Base-by-base conservation (phyloP, 2,113 vertebrate genomes). In the Ictalurus furcatus region DNA sequence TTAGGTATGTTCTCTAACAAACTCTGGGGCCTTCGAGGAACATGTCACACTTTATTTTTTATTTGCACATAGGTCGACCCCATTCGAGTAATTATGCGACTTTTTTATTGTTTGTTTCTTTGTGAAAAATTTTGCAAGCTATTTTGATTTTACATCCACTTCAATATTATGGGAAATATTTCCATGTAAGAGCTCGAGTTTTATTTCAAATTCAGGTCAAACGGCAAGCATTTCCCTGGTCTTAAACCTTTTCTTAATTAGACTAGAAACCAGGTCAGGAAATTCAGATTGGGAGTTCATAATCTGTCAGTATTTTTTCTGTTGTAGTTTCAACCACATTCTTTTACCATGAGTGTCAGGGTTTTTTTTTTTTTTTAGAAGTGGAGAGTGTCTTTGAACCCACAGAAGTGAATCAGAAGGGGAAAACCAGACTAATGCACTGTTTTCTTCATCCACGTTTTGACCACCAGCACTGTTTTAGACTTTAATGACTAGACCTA, bases 361-460 rank as follows among this genome's bases (percentile, higher is more conserved):
- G 8, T 52, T 52, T 52, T 52, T 52, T 48, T 48, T 48, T 48
- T 48, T 78, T 48, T 78, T 14, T 14, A n/a, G 8, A n/a, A 23
- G 25, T 3, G 25, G 5, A 23, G 5, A 17, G 13, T 17, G 52
- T 56, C 14, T 58, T 56, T 81, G 6, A 81, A 30, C 48, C 28
- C 78, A 54, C 78, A 54, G 78, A 30, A 19, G 52, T 81, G 78
- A 81, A 81, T 81, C 78, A 81, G 48, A 56, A 56, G 48, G 48
- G n/a, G 52, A 56, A 81, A 81, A 81, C 78, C 78, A 30, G 78
- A 80, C 74, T 78, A 37, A 73, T 37, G 67, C 67, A 30, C 28
- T 71, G 73, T 76, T 54, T n/a, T n/a, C 78, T 81, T 81, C 78
- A 1, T 52, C 78, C 78, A 81, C 52, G n/a, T 30, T 56, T 56